Base-by-base conservation (phyloP, 1,140 invertebrate species). In the Brachionus koreanus region DNA sequence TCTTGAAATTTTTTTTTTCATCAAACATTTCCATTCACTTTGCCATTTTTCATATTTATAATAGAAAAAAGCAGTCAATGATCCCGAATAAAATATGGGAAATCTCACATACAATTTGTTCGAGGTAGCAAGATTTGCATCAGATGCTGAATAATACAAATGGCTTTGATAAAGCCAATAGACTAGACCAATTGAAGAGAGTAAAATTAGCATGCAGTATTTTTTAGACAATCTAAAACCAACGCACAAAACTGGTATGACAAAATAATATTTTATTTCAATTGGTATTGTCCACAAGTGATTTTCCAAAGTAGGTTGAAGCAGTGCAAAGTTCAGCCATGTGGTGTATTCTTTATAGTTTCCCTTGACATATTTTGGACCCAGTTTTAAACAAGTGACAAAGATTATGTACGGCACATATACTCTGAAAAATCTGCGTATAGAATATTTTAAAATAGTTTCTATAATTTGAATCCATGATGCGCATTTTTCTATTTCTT, bases 51-150 rank as follows among this genome's bases (percentile, higher is more conserved):
- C 29, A 29, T 29, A 29, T 39, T 39, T 72, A 16, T 16, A 39
- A 23, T 42, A 72, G n/a, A 72, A 10, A 72, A 72, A 72, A 7
- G 33, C 67, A 10, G 19, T 16, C n/a, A 72, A 2, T 42, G 67
- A 72, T 2, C 67, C 67, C 1, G 67, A 72, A 72, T 16, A 72
- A 42, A 72, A 72, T 16, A 72, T 42, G 3, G 67, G 67, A 39
- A 72, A 72, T 72, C 67, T 72, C 9, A 39, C 33, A 72, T 72
- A 72, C 7, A 72, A 10, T 43, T 72, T 72, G 42, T 72, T 65
- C 0, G 63, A 65, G 6, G 12, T 33, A 33, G 29, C 13, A 33
- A 65, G 2, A 12, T 33, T 37, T 13, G 33, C 63, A n/a, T 65
- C 63, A 3, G 25, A 13, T 33, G 25, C 25, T 12, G 63, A 33